These are phyloP conservation scores for Brenthis ino DNA, from an alignment of 2,888 invertebrate genomes.

Conservation along the genomic window DNA sequence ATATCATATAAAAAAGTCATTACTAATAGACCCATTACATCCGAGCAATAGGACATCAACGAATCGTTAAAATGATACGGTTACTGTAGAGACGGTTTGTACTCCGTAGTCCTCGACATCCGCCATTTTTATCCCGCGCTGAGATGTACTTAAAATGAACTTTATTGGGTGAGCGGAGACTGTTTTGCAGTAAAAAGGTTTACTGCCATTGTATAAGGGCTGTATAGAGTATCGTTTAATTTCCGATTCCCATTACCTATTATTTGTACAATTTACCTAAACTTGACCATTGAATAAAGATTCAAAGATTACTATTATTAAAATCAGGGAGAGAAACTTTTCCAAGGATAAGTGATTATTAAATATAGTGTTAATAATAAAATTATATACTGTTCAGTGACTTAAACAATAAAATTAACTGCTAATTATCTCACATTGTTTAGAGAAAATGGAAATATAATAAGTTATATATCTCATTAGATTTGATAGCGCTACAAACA, in stretches of 20 bases:
- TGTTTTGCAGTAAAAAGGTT: constrained; percentile 61
- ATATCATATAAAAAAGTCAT: constrained; percentile 1
- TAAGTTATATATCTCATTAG: constrained; percentile 50
- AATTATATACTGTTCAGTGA: too few relatives aligned
- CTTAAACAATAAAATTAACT: too few relatives aligned
- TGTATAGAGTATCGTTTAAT: constrained; percentile 46
- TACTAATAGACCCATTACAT: constrained; percentile 20
- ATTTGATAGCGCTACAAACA: constrained; percentile 60
- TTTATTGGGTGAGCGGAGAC: constrained; percentile 63
- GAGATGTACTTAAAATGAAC: constrained; percentile 58
- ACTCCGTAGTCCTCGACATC: constrained; percentile 16
- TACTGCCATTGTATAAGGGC: constrained; percentile 51
- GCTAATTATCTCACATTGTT: background rate
- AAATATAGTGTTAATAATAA: too few relatives aligned
- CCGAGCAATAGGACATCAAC: constrained; percentile 16
- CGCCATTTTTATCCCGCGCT: constrained; percentile 27
- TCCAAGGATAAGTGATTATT: too few relatives aligned
- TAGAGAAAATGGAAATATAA: constrained; percentile 9
- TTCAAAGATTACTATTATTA: background rate
- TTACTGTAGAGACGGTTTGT: constrained; percentile 16
- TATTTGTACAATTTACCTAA: constrained; percentile 28
- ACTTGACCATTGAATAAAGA: constrained; percentile 23
- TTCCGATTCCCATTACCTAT: constrained; percentile 35
- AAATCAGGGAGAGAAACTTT: too few relatives aligned
- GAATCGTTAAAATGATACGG: constrained; percentile 20